phyloP scores from a whole-genome alignment of 2,888 invertebrate species.

The Aradus depressus region DNA sequence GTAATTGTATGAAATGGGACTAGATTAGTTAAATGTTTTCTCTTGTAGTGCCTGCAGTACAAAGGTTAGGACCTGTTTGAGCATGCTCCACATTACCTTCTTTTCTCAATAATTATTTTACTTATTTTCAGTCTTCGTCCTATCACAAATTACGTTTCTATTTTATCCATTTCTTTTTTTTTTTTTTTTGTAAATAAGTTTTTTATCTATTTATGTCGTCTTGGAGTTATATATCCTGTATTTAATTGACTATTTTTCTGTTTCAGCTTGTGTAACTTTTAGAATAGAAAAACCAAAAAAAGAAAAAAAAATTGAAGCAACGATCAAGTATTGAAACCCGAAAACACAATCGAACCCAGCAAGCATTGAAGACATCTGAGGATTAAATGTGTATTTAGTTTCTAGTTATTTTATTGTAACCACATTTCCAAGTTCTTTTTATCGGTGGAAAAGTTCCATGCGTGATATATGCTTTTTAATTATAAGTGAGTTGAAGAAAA shows the following conservation, averaged over 20 bases:
- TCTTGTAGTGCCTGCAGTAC: no score
- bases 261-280: constrained; percentile 57
- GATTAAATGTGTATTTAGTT: constrained; percentile 41
- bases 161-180: not conserved
- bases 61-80: constrained; percentile 24
- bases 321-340: constrained; percentile 34
- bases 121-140: constrained; percentile 1
- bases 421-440: constrained; percentile 17
- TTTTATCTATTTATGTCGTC: no score
- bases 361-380: constrained; percentile 85
- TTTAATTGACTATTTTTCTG: no score
- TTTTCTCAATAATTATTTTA: not conserved
- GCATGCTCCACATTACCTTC: constrained; percentile 13
- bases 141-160: not conserved
- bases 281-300: constrained; percentile 36
- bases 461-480: constrained; percentile 14
- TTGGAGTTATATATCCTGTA: no score
- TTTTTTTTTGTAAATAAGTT: no score
- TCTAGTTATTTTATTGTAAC: constrained; percentile 22
- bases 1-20: no score
- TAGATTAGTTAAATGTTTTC: no score
- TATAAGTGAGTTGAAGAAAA: constrained; percentile 15
- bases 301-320: constrained; percentile 40
- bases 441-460: constrained; percentile 16
- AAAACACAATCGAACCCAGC: constrained; percentile 56